phyloP scores from a whole-genome alignment of 30 jellyfish, hydroid and myxozoan species.

The Morbakka virulenta region DNA sequence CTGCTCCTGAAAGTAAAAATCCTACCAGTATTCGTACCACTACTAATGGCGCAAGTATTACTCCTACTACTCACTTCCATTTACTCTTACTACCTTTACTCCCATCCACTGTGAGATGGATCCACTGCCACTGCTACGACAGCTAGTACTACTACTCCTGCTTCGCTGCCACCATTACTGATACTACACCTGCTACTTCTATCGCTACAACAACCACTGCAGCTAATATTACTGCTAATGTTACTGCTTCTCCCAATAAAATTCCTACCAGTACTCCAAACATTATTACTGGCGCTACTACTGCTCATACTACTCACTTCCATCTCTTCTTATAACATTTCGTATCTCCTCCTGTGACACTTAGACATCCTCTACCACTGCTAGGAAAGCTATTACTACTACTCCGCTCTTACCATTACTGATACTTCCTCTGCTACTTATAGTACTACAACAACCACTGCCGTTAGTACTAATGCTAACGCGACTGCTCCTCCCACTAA shows the following conservation, averaged over 20 bases:
- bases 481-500: too few species aligned
- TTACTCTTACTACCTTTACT: not conserved
- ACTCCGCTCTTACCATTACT: too few species aligned
- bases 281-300: not conserved
- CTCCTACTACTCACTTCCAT: too few species aligned
- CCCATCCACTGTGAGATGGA: not conserved
- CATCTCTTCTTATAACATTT: not conserved
- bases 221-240: not conserved
- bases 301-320: too few species aligned
- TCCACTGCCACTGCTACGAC: not conserved
- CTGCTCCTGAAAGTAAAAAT: not conserved
- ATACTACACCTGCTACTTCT: too few species aligned
- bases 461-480: too few species aligned
- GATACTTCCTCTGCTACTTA: too few species aligned
- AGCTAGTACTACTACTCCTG: not conserved
- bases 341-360: too few species aligned
- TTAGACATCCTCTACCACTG: too few species aligned
- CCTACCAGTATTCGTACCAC: not conserved
- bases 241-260: not conserved
- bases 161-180: not conserved
- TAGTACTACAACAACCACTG: too few species aligned
- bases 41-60: too few species aligned
- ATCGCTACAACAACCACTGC: not conserved
- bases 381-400: too few species aligned
- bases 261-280: not conserved